phyloP scores from a whole-genome alignment of 2,797 vertebrate species.

The Dendrocincla tyrannina region DNA sequence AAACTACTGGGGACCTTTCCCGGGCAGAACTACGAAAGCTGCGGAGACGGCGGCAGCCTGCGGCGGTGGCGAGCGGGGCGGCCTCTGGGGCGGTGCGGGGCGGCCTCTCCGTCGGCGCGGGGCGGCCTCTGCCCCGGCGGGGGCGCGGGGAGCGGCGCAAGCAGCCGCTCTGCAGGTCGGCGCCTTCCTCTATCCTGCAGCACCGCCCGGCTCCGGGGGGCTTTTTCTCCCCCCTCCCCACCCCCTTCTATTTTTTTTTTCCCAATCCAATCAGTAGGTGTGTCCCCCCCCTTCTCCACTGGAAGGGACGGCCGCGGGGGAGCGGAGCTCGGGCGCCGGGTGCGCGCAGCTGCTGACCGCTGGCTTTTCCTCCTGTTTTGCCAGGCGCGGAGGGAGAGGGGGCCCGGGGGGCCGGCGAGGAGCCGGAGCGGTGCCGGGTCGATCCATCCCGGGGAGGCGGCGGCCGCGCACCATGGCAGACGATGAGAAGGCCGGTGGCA shows the following conservation, averaged over 20 bases:
- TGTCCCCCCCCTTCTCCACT: neutral
- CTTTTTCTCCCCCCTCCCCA: neutral
- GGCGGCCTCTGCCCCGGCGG: neutral
- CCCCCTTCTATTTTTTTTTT: neutral
- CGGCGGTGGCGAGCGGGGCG: neutral
- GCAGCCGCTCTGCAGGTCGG: neutral
- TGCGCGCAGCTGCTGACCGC: neutral
- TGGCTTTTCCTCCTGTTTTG: neutral
- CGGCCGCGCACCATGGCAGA: slow-evolving; percentile 85
- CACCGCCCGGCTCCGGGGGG: neutral
- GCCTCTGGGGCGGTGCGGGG: neutral
- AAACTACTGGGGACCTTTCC: slow-evolving; percentile 82
- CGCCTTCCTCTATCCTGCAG: neutral
- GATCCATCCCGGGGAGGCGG: slow-evolving; percentile 4
- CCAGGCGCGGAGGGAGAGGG: slow-evolving; percentile 26
- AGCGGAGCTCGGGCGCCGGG: neutral
- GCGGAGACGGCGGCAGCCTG: slow-evolving; percentile 39
- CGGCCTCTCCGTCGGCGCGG: neutral
- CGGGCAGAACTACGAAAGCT: slow-evolving; percentile 76
- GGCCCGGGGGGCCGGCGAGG: neutral
- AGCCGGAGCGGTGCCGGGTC: neutral
- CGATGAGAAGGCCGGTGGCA: slow-evolving; percentile 76
- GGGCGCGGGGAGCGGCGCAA: neutral
- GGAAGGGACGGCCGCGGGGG: neutral
- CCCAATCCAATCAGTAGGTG: neutral